These are phyloP conservation scores for Rhopalosiphum maidis DNA, from an alignment of 1,140 invertebrate species.

Conservation along the genomic window DNA sequence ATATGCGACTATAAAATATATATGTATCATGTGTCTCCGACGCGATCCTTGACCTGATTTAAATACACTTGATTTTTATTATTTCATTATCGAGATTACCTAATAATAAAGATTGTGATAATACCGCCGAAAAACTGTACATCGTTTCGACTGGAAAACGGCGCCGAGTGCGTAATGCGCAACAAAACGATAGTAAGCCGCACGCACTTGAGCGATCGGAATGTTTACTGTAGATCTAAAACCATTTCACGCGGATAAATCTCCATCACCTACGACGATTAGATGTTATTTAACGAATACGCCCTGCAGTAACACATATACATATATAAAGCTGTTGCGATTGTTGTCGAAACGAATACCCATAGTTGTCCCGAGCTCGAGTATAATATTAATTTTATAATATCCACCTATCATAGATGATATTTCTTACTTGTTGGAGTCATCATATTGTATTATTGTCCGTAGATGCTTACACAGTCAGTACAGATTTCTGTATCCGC, in stretches of 20 bases:
- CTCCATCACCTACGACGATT: not conserved
- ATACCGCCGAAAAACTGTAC: not conserved
- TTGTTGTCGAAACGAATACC: not conserved
- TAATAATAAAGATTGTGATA: not conserved
- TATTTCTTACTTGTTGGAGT: not conserved
- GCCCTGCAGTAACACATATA: not conserved
- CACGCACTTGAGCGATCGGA: not conserved
- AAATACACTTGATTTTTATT: not conserved
- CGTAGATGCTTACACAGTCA: too few relatives aligned
- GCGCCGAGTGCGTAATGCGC: not conserved
- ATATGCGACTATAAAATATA: not conserved
- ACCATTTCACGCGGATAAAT: not conserved
- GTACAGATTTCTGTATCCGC: not conserved
- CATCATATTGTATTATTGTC: not conserved
- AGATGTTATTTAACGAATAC: not conserved
- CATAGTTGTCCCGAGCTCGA: not conserved
- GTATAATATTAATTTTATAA: not conserved
- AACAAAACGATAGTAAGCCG: not conserved
- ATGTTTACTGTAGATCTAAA: not conserved
- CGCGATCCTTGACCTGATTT: slow-evolving; percentile 35
- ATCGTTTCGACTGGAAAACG: not conserved
- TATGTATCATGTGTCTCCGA: too few relatives aligned
- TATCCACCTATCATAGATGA: not conserved
- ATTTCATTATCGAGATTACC: not conserved
- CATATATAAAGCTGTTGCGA: not conserved